Conservation (phyloP, 2,888 invertebrate genomes). For the Pseudococcus jackbeardsleyi region DNA sequence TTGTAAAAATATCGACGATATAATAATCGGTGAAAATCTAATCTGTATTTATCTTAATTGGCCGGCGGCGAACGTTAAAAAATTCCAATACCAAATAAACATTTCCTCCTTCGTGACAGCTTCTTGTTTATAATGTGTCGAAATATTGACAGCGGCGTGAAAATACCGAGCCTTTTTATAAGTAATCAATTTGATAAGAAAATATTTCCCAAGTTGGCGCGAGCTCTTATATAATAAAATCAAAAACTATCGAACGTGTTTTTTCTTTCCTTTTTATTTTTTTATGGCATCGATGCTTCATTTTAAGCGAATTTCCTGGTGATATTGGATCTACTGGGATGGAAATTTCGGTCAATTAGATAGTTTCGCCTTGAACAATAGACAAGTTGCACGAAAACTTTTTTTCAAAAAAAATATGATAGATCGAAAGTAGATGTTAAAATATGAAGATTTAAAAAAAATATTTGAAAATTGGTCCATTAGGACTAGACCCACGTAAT, state of each 20-base stretch:
- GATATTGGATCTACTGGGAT: no score
- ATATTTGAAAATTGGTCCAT: no score
- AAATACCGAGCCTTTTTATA: background rate
- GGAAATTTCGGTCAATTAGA: no score
- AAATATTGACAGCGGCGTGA: background rate
- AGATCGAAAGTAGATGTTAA: no score
- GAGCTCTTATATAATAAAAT: background rate
- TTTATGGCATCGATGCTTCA: no score
- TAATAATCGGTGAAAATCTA: background rate
- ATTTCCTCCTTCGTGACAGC: constrained; percentile 4
- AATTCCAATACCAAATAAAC: background rate
- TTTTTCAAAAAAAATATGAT: no score
- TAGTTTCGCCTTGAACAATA: no score
- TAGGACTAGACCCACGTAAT: no score
- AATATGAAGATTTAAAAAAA: no score
- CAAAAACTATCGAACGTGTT: background rate
- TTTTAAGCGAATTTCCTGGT: no score
- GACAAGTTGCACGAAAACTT: no score
- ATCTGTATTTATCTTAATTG: background rate
- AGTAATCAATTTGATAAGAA: constrained; percentile 1
- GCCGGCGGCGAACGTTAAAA: background rate
- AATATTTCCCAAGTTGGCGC: background rate
- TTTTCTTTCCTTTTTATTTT: no score
- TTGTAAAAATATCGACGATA: background rate
- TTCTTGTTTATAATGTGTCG: constrained; percentile 10